Evolutionary conservation across 1,140 invertebrate genomes (phyloP).

Genomic region (Leguminivora glycinivorella): DNA sequence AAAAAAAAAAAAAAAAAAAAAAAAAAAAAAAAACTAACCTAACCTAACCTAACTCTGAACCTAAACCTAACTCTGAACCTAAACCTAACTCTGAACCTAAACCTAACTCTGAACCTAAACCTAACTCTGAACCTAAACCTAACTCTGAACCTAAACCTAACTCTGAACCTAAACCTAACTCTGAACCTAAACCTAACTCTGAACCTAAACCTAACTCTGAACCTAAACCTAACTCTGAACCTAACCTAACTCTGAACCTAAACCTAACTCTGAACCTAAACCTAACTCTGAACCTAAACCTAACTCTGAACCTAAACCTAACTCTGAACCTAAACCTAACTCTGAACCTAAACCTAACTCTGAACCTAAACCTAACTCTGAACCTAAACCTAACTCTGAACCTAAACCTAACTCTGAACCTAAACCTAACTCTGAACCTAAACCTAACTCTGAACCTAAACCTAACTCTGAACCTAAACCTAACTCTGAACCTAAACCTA

Average conservation of each 20-base stretch:
- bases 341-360: not conserved
- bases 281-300: not conserved
- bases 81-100: too few relatives aligned
- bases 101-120: too few relatives aligned
- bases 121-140: too few relatives aligned
- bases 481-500: not conserved
- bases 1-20: too few relatives aligned
- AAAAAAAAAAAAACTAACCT: not conserved
- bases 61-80: not conserved
- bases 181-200: too few relatives aligned
- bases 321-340: too few relatives aligned
- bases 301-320: not conserved
- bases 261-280: too few relatives aligned
- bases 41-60: not conserved
- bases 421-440: not conserved
- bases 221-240: slow-evolving; percentile 1
- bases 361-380: not conserved
- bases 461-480: not conserved
- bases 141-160: too few relatives aligned
- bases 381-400: not conserved
- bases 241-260: not conserved
- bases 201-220: too few relatives aligned
- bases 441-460: not conserved
- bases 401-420: not conserved
- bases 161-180: too few relatives aligned